A percentile compares a stretch with the other conserved stretches of the same genome.
Evolutionary conservation across 2,888 invertebrate genomes (phyloP).

Genomic region (Anthrax anthrax): DNA sequence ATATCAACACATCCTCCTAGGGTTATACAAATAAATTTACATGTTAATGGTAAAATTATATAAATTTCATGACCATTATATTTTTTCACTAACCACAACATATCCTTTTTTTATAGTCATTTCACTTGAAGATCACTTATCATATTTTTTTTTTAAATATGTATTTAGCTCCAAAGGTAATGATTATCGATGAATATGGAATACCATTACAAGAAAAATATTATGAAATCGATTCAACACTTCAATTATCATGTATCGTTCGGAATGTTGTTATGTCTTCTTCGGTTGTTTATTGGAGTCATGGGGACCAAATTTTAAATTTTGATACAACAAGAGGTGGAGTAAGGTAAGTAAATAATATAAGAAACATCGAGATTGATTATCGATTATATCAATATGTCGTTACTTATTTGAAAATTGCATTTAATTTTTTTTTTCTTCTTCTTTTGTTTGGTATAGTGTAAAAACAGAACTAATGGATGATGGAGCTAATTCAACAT

Average conservation of each 20-base stretch:
- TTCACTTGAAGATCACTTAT: too few species aligned
- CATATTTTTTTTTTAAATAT: too few species aligned
- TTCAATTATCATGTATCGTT: slow-evolving; percentile 41
- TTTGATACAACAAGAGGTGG: slow-evolving; percentile 40
- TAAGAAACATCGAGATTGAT: too few species aligned
- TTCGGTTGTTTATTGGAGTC: slow-evolving; percentile 40
- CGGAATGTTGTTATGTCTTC: slow-evolving; percentile 39
- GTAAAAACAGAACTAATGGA: slow-evolving; percentile 41
- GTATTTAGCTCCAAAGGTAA: slow-evolving; percentile 38
- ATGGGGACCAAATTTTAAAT: slow-evolving; percentile 38
- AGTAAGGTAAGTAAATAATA: slow-evolving; percentile 36
- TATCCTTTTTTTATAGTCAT: too few species aligned
- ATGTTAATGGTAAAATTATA: slow-evolving; percentile 34
- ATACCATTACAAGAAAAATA: slow-evolving; percentile 39
- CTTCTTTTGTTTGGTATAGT: too few species aligned
- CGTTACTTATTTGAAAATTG: too few species aligned
- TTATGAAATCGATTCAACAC: slow-evolving; percentile 41
- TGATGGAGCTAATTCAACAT: slow-evolving; percentile 38
- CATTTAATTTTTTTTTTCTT: too few species aligned
- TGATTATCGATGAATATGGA: slow-evolving; percentile 41
- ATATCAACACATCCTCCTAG: slow-evolving; percentile 41
- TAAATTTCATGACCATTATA: too few species aligned
- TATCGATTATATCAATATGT: too few species aligned
- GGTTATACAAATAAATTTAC: slow-evolving; percentile 37
- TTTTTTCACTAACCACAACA: too few species aligned